Conservation (phyloP, 2,888 invertebrate species). For the Athetis lepigone region DNA sequence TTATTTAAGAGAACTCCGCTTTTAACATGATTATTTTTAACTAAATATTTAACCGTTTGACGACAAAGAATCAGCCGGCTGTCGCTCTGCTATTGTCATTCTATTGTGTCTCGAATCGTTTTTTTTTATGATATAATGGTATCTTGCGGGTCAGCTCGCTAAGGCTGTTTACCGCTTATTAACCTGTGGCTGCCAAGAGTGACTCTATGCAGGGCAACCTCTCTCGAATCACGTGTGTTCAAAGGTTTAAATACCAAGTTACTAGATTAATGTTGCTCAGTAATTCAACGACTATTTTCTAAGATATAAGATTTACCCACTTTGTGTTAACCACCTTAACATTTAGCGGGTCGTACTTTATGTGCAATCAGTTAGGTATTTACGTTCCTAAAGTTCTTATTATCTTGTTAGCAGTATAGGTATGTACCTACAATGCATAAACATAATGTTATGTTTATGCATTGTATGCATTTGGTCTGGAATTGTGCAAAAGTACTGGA, state of each 20-base stretch:
- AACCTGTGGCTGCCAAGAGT: too few relatives aligned
- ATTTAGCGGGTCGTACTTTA: conserved; percentile 46
- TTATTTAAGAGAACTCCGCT: neutral
- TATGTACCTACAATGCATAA: too few relatives aligned
- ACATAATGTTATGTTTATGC: conserved; percentile 4
- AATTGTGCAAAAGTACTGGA: conserved; percentile 15
- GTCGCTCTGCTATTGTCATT: too few relatives aligned
- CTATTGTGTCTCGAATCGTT: too few relatives aligned
- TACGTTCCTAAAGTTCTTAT: conserved; percentile 20
- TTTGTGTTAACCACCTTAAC: conserved; percentile 33
- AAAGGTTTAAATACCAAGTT: conserved; percentile 3
- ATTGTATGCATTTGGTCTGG: conserved; percentile 14
- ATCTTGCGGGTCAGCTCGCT: too few relatives aligned
- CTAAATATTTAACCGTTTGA: conserved; percentile 27
- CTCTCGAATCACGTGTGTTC: too few relatives aligned
- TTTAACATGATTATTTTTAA: neutral
- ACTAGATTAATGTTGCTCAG: conserved; percentile 20
- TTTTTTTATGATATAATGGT: too few relatives aligned
- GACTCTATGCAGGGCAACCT: too few relatives aligned
- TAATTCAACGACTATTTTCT: conserved; percentile 32
- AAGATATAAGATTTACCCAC: conserved; percentile 23
- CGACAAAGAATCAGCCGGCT: too few relatives aligned
- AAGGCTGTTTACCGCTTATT: too few relatives aligned
- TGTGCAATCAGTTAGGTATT: conserved; percentile 26
- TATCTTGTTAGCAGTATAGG: conserved; percentile 25